Conservation (phyloP, 2,113 vertebrate genomes). For the Myrmecobius fasciatus region DNA sequence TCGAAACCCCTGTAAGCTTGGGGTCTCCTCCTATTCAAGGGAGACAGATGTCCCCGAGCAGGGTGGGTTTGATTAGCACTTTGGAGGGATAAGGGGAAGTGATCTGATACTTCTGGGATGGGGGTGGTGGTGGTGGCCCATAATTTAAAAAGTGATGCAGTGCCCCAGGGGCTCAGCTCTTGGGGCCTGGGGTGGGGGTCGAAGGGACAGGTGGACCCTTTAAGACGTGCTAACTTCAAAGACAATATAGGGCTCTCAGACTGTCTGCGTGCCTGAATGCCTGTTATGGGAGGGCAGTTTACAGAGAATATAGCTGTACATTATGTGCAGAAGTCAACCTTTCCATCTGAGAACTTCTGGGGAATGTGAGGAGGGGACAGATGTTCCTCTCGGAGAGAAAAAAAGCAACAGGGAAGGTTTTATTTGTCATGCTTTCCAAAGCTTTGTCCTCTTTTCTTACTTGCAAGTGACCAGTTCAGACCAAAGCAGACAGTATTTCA, state of each 20-base stretch:
- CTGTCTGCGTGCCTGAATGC: not conserved
- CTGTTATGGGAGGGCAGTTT: conserved; percentile 56
- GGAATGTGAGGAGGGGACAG: conserved; percentile 69
- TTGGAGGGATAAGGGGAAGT: conserved; percentile 45
- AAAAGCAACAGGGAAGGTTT: conserved; percentile 54
- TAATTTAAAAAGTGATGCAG: conserved; percentile 55
- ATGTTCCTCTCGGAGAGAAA: conserved; percentile 51
- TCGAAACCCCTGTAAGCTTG: conserved; percentile 66
- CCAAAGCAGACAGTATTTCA: conserved; percentile 63
- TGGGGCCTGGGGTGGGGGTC: conserved; percentile 29
- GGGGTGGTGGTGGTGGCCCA: not conserved
- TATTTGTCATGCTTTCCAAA: not conserved
- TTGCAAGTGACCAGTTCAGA: conserved; percentile 46
- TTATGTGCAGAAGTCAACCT: conserved; percentile 23
- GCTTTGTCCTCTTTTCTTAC: conserved; percentile 53
- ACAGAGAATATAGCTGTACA: conserved; percentile 73
- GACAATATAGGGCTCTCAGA: conserved; percentile 6
- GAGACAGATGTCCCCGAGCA: conserved; percentile 77
- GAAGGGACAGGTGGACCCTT: conserved; percentile 76
- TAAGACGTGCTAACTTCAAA: conserved; percentile 79
- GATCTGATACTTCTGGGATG: conserved; percentile 28
- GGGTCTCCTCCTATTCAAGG: conserved; percentile 52
- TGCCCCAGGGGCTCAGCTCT: conserved; percentile 52
- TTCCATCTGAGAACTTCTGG: conserved; percentile 72
- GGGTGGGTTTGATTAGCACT: conserved; percentile 62